Evolutionary conservation across 2,113 vertebrate genomes (phyloP).

Genomic region (Python bivittatus): DNA sequence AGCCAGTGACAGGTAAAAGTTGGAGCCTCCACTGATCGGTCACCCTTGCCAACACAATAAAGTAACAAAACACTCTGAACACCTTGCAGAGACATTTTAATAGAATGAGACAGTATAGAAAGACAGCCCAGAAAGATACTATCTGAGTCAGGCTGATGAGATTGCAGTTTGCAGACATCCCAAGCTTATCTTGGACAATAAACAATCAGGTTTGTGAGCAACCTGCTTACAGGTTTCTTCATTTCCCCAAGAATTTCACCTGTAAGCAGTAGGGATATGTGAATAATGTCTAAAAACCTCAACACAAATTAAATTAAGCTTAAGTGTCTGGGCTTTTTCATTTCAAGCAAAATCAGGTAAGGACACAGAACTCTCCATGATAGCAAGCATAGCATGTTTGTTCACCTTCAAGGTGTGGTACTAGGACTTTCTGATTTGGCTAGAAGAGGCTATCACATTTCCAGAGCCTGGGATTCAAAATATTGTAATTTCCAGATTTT

Average conservation of each 20-base stretch:
- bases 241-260: constrained; percentile 62
- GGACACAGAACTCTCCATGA: background rate
- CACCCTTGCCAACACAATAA: constrained; percentile 45
- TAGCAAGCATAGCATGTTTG: background rate
- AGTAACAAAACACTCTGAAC: constrained; percentile 49
- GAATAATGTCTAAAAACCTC: constrained; percentile 53
- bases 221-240: constrained; percentile 61
- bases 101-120: constrained; percentile 47
- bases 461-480: constrained; percentile 30
- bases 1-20: constrained; percentile 57
- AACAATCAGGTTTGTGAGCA: constrained; percentile 62
- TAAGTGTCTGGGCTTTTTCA: constrained; percentile 49
- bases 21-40: constrained; percentile 53
- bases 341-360: constrained; percentile 48
- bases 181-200: constrained; percentile 71
- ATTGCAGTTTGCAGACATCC: constrained; percentile 68
- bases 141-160: constrained; percentile 69
- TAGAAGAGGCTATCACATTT: background rate
- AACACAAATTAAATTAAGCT: constrained; percentile 67
- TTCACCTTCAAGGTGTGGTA: background rate
- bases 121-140: constrained; percentile 70
- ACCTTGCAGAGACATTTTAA: constrained; percentile 60
- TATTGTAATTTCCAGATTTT: constrained; percentile 32
- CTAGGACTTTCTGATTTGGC: background rate
- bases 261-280: constrained; percentile 52